phyloP scores from a whole-genome alignment of 2,888 invertebrate genomes.

The Dascillus cervinus region DNA sequence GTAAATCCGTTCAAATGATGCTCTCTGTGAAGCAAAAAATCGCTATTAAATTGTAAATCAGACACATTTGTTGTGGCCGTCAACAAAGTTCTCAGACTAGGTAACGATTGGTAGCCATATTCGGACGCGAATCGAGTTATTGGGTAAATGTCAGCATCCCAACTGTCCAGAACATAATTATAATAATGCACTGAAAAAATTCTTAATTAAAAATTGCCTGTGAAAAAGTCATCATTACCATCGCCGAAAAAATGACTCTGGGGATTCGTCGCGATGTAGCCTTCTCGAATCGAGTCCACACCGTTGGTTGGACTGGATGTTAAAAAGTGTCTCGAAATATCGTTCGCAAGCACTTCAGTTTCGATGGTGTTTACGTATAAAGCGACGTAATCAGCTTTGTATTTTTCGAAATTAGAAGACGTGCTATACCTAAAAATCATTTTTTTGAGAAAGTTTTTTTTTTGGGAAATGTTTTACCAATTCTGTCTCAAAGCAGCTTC shows the following conservation, averaged over 20 bases:
- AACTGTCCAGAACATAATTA: constrained; percentile 73
- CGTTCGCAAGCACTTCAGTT: constrained; percentile 53
- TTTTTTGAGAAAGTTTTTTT: neutral
- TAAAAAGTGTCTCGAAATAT: constrained; percentile 60
- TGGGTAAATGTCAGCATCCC: constrained; percentile 71
- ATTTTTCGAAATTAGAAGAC: constrained; percentile 23
- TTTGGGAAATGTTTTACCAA: constrained; percentile 52
- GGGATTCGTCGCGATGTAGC: constrained; percentile 72
- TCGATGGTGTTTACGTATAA: constrained; percentile 75
- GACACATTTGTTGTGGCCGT: constrained; percentile 47
- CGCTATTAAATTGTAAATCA: constrained; percentile 49
- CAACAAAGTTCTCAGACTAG: constrained; percentile 61
- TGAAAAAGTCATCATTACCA: constrained; percentile 43
- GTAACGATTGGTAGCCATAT: constrained; percentile 90
- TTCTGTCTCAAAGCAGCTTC: constrained; percentile 78
- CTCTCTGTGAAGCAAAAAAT: constrained; percentile 71
- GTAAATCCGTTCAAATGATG: constrained; percentile 72
- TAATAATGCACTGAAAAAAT: constrained; percentile 73
- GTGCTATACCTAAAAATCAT: constrained; percentile 43
- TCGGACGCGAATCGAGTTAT: constrained; percentile 88
- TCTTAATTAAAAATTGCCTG: neutral
- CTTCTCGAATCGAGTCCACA: constrained; percentile 59
- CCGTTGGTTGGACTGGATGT: constrained; percentile 93
- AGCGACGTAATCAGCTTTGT: constrained; percentile 66
- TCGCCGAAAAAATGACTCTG: constrained; percentile 78